A percentile compares a stretch with the other conserved stretches of the same genome.
These are phyloP conservation scores for Drosophila meridiana DNA, from an alignment of 2,888 invertebrate species.

Conservation along the genomic window DNA sequence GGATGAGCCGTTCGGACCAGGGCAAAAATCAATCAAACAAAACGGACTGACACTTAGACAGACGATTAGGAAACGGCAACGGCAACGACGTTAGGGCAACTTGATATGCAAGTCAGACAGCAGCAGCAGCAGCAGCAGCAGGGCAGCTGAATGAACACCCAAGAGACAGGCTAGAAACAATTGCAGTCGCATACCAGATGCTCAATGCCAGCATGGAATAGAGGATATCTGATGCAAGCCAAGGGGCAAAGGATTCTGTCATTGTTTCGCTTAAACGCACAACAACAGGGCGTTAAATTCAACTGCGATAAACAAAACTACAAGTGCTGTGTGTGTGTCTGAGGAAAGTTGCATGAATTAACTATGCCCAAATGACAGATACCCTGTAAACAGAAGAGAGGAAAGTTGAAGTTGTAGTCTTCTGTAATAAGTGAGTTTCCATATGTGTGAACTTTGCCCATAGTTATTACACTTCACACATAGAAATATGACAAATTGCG, in stretches of 20 bases:
- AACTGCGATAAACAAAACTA: constrained; percentile 22
- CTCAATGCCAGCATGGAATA: constrained; percentile 31
- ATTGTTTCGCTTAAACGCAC: constrained; percentile 74
- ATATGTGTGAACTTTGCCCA: not conserved
- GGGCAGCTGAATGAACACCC: constrained; percentile 33
- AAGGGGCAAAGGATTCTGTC: constrained; percentile 46
- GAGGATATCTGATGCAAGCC: constrained; percentile 34
- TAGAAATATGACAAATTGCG: not conserved
- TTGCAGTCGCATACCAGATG: constrained; percentile 35
- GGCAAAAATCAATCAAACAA: constrained; percentile 76
- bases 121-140: constrained; percentile 45
- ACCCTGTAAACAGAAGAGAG: not conserved
- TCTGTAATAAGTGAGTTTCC: not conserved
- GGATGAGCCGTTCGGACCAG: constrained; percentile 6
- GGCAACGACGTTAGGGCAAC: constrained; percentile 46
- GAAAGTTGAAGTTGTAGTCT: not conserved
- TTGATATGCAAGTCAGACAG: constrained; percentile 67
- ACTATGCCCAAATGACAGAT: not conserved
- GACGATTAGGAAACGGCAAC: constrained; percentile 67
- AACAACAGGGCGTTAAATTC: constrained; percentile 75
- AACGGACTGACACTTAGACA: constrained; percentile 78
- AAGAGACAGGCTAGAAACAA: constrained; percentile 38
- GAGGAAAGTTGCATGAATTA: not conserved
- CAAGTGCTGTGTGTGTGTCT: not conserved
- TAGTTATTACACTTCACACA: not conserved